Base-by-base conservation (phyloP, 2,888 invertebrate genomes). In the Hemaris fuciformis region DNA sequence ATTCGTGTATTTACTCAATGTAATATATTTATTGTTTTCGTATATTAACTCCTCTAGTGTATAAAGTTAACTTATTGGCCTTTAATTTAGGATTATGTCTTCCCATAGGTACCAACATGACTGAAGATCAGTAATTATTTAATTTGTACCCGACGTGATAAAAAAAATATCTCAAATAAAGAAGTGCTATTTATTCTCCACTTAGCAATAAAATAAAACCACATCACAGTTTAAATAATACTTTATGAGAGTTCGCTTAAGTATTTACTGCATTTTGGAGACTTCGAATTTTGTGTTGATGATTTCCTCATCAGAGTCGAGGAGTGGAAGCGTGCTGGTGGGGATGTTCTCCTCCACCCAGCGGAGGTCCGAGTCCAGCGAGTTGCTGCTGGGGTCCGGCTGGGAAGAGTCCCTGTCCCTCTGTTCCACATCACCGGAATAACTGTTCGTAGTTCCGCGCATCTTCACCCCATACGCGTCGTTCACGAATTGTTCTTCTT, bases 321-420 rank as follows among this genome's bases (percentile, higher is more conserved):
- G 95, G 89, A 84, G 95, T 72, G 76, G 96, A 85, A 74, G 95
- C 81, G 96, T 94, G 65, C 96, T 94, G 27, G 96, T 94, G 0
- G 98, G 97, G 71, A 99, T 98, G 85, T 99, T 97, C 73, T 98
- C 98, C 81, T 99, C 98, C 5, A 99, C 96, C 98, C 98, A 99
- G 79, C 97, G 87, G 2, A 94, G 76, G 81, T 93, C 87, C 61
- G 93, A 73, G 83, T 89, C 87, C 2, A 89, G 46, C 84, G 94
- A 84, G 66, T 84, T 84, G 31, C 70, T 65, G 62, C 64, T 71
- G 18, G 71, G 73, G n/a, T 80, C 77, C 6, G 77, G 69, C 25
- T 13, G 2, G 2, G 31, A 10, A 7, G 7, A 3, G 34, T 34
- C 34, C 6, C 34, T 5, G 13, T 34, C 34, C 10, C 77, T 64